Evolutionary conservation across 53 echinoderm and acorn worm species (phyloP), one percentile per base, ranked within the genome.

Genomic region (Zoroaster sp.): DNA sequence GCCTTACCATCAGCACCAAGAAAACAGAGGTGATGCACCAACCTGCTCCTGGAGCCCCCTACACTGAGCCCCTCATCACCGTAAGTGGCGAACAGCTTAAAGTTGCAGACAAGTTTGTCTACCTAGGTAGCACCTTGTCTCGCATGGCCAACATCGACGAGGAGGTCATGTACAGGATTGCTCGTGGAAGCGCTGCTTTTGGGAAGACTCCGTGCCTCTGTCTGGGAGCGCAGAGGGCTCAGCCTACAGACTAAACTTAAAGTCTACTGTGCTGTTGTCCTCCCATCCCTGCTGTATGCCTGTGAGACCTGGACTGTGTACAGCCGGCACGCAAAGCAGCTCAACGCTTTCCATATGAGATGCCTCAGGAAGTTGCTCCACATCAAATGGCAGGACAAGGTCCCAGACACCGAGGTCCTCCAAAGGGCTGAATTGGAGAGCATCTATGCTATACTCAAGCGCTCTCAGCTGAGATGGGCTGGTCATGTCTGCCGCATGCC

Each of bases 161-260:
- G 35, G 90, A 83, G 42, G 43, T 90, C 2, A 69, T 41, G n/a
- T 37, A 44, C 28, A 76, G 54, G 38, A 91, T 52, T 72, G 87
- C 77, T 54, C 78, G 34, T 25, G 77, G 79, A 34, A 51, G 40
- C 44, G 44, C 53, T 20, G 55, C 87, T 53, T 78, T 78, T 52
- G 51, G n/a, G 33, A 18, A 83, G 44, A 35, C 55, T 91, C 40
- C 36, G 40, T 78, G 67, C 88, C n/a, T 37, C 71, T 10, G 35
- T 92, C 40, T 92, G 88, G 88, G 69, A 87, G 47, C 40, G 44
- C 37, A n/a, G n/a, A n/a, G 92, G 88, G 14, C 71, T 89, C 42
- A 63, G 54, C 34, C 15, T 90, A 36, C 47, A 37, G 15, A 73
- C 82, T 44, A 88, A 92, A 38, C 31, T 73, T 4, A 73, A 44